Base-by-base conservation (phyloP, 1,140 invertebrate genomes). In the Lepidostoma basale region DNA sequence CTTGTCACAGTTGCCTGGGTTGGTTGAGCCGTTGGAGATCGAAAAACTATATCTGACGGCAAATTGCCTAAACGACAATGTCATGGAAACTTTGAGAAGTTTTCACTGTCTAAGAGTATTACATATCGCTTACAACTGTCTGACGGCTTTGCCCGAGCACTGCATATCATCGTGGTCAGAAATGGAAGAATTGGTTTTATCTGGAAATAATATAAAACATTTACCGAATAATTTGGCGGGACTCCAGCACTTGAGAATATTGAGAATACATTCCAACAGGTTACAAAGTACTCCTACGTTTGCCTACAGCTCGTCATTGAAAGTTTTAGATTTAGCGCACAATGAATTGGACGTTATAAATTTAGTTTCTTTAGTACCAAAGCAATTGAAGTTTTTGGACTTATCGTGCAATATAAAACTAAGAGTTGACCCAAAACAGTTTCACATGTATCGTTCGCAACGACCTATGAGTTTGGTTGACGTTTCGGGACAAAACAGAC, bases 301-400 rank as follows among this genome's bases (percentile, higher is more conserved):
- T 73, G 88, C 88, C 12, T 89, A 89, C 78, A 86, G 90, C 72
- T 79, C 85, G 14, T 88, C 88, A 10, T 81, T 95, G 9, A 91
- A 90, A 84, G 90, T 94, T 33, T 78, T 95, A 30, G 92, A 95
- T 82, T 83, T 94, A 62, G 92, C 92, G 0, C 92, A 94, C 74
- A 94, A 95, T 77, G 90, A 92, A 77, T 77, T 94, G 40, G 90
- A 93, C 75, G 86, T 87, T 60, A 85, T 94, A 42, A 91, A 94
- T 79, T 79, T 94, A 63, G 85, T 88, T 36, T 83, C 87, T 1
- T 75, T 95, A 22, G 89, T 93, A 26, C 90, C 92, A 18, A 88
- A 91, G 40, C 91, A 92, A 76, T 81, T 95, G 8, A 91, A 93
- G 75, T 93, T 93, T 77, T 79, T 95, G 33, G 93, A 95, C 75